phyloP scores from a whole-genome alignment of 2,888 invertebrate species.

The Nysson spinosus region DNA sequence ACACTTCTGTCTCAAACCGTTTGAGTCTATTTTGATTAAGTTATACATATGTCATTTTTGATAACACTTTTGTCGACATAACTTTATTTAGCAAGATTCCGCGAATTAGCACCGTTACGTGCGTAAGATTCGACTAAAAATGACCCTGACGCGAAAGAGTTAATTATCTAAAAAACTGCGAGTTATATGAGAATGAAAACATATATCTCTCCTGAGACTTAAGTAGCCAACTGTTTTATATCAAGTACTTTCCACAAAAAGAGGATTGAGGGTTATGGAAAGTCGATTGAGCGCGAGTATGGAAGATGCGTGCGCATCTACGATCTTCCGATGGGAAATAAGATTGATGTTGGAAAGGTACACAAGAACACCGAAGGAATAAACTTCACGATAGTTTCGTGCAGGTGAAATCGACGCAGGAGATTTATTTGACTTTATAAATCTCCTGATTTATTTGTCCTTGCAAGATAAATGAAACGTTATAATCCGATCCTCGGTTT shows the following conservation, averaged over 20 bases:
- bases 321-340: conserved; percentile 16
- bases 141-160: too few relatives aligned
- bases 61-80: too few relatives aligned
- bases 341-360: conserved; percentile 17
- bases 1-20: too few relatives aligned
- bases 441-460: too few relatives aligned
- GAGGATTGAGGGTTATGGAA: conserved; percentile 21
- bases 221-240: not conserved
- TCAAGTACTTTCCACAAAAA: conserved; percentile 3
- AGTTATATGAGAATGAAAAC: too few relatives aligned
- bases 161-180: too few relatives aligned
- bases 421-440: conserved; percentile 17
- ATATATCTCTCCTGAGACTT: not conserved
- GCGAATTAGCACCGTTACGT: too few relatives aligned
- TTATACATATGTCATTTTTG: too few relatives aligned
- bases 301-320: conserved; percentile 2
- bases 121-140: too few relatives aligned
- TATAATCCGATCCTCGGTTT: conserved; percentile 18
- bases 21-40: too few relatives aligned
- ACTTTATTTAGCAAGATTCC: too few relatives aligned
- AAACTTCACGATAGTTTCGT: conserved; percentile 3
- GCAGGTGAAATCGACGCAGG: conserved; percentile 28
- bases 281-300: conserved; percentile 16
- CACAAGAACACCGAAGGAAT: not conserved
- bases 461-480: conserved; percentile 4